Evolutionary conservation across 2,797 vertebrate species (phyloP), one percentile per base, ranked within the genome.

Genomic region (Tokudaia tokunoshimensis): DNA sequence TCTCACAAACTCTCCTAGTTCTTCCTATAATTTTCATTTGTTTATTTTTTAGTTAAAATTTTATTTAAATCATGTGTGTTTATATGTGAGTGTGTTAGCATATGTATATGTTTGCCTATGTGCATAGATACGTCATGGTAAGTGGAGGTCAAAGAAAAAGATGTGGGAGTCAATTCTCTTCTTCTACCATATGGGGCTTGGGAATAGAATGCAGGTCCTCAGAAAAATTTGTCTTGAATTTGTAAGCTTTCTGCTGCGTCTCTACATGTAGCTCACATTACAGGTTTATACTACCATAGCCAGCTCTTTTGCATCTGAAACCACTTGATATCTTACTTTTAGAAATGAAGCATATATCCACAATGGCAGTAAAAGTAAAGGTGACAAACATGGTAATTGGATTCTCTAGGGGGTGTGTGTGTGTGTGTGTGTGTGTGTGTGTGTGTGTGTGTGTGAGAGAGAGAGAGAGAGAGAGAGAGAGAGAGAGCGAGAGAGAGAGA

Each of bases 351-450:
- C 4, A 65, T 3, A 72, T 29, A 74, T 20, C 6, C 4, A 57
- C 92, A 95, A 61, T 44, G 47, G 9, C 72, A 76, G 19, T 74
- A 15, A 92, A 94, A 91, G 14, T 5, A 87, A 91, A 92, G 15
- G 10, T 70, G 41, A 74, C 86, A 47, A n/a, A 83, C 80, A 13
- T 20, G 15, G 55, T 37, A 72, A 91, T 37, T 29, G 8, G 91
- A 79, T 80, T 79, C 37, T 63, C 34, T 52, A n/a, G n/a, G 47
- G 41, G 37, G 41, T 47, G 24, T 47, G 7, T 63, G 63, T 47
- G 8, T 63, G 75, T 47, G 7, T 63, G 74, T 47, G 7, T 63
- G 74, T 47, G 7, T 63, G 74, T 50, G 7, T 63, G 74, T 50
- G 50, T 41, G 8, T 63, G 75, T 55, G 52, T 55, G 52, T 15